Percentiles rank a stretch among this genome's conserved stretches.
Conservation (phyloP, 2,797 vertebrate species). For the Heterohyrax brucei region DNA sequence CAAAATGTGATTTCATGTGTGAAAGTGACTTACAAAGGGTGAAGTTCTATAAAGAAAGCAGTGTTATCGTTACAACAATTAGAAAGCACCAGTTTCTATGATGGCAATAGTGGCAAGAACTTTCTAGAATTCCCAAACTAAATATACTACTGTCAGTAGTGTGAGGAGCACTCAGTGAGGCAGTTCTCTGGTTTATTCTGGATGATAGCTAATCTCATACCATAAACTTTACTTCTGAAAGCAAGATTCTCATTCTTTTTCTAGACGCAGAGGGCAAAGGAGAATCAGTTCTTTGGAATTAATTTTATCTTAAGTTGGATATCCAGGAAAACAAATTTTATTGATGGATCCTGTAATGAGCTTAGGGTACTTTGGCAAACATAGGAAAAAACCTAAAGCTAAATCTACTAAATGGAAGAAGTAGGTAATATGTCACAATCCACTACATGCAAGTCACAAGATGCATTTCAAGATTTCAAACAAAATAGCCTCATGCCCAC, state of each 20-base stretch:
- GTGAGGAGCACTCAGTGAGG: conserved; percentile 28
- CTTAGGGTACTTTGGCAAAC: conserved; percentile 6
- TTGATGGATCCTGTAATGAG: background rate
- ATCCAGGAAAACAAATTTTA: conserved; percentile 42
- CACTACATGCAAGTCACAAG: background rate
- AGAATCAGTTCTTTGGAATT: conserved; percentile 50
- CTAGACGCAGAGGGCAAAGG: conserved; percentile 12
- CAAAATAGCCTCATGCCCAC: background rate
- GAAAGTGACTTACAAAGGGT: conserved; percentile 39
- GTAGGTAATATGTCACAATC: background rate
- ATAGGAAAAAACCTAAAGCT: background rate
- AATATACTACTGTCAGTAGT: background rate
- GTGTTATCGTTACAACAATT: background rate
- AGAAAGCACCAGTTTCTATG: background rate
- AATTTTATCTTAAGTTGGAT: conserved; percentile 44
- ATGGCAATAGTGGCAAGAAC: conserved; percentile 21
- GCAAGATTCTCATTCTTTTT: conserved; percentile 62
- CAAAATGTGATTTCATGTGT: background rate
- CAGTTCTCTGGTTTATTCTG: conserved; percentile 23
- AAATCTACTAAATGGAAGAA: conserved; percentile 17
- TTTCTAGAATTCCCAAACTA: conserved; percentile 51
- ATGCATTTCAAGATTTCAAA: background rate
- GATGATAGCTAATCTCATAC: conserved; percentile 5
- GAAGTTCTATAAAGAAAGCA: background rate
- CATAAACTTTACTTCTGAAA: conserved; percentile 63